These are phyloP conservation scores for Picus viridis DNA, from an alignment of 2,797 vertebrate species.

Conservation along the genomic window DNA sequence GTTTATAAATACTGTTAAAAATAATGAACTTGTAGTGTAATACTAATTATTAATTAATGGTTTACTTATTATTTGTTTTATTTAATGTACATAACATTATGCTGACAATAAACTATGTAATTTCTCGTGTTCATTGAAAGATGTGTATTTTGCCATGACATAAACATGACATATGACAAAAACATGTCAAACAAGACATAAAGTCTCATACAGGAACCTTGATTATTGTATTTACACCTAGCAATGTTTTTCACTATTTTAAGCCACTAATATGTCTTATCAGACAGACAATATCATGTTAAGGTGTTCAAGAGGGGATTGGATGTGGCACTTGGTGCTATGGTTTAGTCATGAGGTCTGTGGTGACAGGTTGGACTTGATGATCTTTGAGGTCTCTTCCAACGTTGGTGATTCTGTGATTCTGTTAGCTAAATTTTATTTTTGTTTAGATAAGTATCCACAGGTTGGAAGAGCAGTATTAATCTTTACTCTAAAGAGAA, in stretches of 20 bases:
- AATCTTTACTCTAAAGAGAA: not conserved
- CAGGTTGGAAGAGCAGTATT: not conserved
- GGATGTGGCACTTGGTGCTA: too few relatives aligned
- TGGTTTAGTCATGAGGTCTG: too few relatives aligned
- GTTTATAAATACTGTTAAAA: not conserved
- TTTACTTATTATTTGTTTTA: not conserved
- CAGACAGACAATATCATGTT: not conserved
- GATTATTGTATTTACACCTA: not conserved
- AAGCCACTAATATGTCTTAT: not conserved
- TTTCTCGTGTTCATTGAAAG: not conserved
- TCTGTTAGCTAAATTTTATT: not conserved
- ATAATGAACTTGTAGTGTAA: not conserved
- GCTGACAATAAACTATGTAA: not conserved
- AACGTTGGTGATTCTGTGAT: too few relatives aligned
- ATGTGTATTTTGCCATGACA: not conserved
- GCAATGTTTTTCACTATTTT: not conserved
- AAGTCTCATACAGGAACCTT: not conserved
- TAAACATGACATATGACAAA: too few relatives aligned
- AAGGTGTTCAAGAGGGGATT: too few relatives aligned
- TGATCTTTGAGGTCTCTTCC: too few relatives aligned
- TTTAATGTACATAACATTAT: not conserved
- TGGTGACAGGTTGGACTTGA: too few relatives aligned
- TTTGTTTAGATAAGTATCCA: not conserved
- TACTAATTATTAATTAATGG: not conserved
- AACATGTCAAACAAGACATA: not conserved